Conservation (phyloP, 2,113 vertebrate species). For the Gorsachius goisagi region DNA sequence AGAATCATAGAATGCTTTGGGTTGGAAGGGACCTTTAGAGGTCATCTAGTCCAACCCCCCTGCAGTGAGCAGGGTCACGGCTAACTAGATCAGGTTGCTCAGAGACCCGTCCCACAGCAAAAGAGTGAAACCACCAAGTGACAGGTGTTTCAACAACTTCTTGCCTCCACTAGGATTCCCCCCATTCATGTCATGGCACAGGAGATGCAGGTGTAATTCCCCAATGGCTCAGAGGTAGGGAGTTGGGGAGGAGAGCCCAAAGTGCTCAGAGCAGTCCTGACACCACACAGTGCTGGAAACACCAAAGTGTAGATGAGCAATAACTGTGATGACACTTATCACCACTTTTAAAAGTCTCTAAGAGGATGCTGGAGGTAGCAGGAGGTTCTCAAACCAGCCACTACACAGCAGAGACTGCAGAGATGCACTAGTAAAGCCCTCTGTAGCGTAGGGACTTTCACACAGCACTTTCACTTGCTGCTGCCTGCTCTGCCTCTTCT, state of each 20-base stretch:
- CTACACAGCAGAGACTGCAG: neutral
- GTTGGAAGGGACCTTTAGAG: no score
- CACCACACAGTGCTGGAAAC: accelerated
- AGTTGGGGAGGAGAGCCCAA: neutral
- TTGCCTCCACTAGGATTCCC: neutral
- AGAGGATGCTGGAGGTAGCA: neutral
- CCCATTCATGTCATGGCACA: no score
- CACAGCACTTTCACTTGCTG: neutral
- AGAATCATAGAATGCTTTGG: no score
- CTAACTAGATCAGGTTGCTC: no score
- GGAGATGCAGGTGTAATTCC: neutral
- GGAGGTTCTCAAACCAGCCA: neutral
- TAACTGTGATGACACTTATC: neutral
- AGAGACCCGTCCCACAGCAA: neutral
- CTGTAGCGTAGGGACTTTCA: accelerated
- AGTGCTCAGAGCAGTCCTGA: neutral
- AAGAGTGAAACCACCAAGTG: neutral
- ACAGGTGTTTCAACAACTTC: neutral
- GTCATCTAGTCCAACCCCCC: no score
- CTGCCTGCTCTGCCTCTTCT: neutral
- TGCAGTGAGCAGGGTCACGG: no score
- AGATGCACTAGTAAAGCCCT: neutral
- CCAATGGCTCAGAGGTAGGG: no score
- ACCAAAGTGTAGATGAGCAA: neutral
- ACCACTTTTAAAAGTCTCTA: neutral